Base-by-base conservation (phyloP, 2,888 invertebrate species). In the Adelphocoris suturalis region DNA sequence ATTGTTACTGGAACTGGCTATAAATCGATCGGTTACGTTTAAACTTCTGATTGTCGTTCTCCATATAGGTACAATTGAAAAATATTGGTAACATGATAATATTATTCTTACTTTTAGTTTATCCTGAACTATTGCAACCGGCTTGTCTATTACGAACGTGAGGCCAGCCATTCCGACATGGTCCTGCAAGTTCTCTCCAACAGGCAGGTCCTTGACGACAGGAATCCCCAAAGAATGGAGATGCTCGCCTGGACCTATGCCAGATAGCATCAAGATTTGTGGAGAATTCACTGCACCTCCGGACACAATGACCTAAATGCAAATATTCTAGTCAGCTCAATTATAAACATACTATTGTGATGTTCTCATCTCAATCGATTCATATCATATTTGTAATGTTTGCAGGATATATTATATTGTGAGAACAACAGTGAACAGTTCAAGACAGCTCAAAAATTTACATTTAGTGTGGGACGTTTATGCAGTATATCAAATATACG, bases 271-370 rank as follows among this genome's bases (percentile, higher is more conserved):
- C 90, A 99, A 94, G 86, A 99, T 94, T 93, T 99, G 98, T 0
- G 99, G 98, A 14, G 97, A 96, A 93, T 98, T 98, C 47, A 99
- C 97, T 0, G 98, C 96, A 0, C 99, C 99, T 0, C 98, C 98
- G 14, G 97, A 96, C 61, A 99, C 93, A 82, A 99, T 97, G 0
- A 99, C 94, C 91, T 92, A 89, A 0, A 19, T 76, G 76, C n/a
- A 0, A n/a, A 57, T 37, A 37, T 37, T 37, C 37, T 37, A 37
- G 2, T 37, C 7, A 37, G 37, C 37, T 37, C 37, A 37, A 37
- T 37, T 37, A 7, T 37, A 37, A 37, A 37, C 37, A 37, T n/a
- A n/a, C n/a, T n/a, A n/a, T n/a, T n/a, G n/a, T n/a, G n/a, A n/a
- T n/a, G 37, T 37, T 37, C 37, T 7, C 37, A 37, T 37, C 37